These are phyloP conservation scores for Odontocolon sp. DNA, from an alignment of 2,888 invertebrate genomes.

Conservation along the genomic window DNA sequence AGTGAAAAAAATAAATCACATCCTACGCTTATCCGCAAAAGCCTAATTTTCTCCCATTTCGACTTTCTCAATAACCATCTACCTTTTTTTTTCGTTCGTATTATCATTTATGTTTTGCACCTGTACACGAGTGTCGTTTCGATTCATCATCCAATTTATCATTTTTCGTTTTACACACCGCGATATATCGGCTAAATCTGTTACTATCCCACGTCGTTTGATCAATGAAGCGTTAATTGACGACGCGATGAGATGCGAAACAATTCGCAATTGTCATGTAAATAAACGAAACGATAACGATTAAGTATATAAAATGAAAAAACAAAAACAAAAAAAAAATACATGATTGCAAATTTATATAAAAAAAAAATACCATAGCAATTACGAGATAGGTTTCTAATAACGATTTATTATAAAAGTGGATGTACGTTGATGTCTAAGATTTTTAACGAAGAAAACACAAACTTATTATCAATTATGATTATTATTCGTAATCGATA, in stretches of 20 bases:
- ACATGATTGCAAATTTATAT: constrained; percentile 58
- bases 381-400: constrained; percentile 79
- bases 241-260: constrained; percentile 43
- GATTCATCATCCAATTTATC: constrained; percentile 26
- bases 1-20: constrained; percentile 42
- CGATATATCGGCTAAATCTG: constrained; percentile 48
- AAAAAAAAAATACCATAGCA: constrained; percentile 74
- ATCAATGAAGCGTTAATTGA: constrained; percentile 23
- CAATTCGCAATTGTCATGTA: constrained; percentile 67
- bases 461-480: constrained; percentile 73
- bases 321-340: constrained; percentile 13
- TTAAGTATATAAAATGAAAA: constrained; percentile 51
- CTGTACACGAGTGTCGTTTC: constrained; percentile 21
- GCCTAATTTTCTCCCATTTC: constrained; percentile 32
- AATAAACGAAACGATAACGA: constrained; percentile 62
- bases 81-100: constrained; percentile 39
- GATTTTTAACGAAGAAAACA: constrained; percentile 75
- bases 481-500: constrained; percentile 75
- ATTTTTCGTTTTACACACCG: constrained; percentile 40
- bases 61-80: constrained; percentile 25
- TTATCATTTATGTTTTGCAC: constrained; percentile 54
- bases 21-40: constrained; percentile 27
- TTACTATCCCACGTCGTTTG: constrained; percentile 45
- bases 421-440: constrained; percentile 81
- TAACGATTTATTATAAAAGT: constrained; percentile 79